These are phyloP conservation scores for Bombylius discolor DNA, from an alignment of 2,888 invertebrate species.

Conservation along the genomic window DNA sequence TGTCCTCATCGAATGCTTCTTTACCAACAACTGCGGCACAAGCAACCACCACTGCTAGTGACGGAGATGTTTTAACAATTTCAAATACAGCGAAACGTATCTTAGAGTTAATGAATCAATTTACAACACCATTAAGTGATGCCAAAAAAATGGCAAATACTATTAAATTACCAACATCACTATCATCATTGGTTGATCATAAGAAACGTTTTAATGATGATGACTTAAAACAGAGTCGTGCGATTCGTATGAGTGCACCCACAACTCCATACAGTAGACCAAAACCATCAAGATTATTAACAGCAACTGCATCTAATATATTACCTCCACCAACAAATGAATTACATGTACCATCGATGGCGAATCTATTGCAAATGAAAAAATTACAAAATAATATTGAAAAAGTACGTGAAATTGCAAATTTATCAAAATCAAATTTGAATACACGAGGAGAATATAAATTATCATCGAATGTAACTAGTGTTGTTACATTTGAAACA, in stretches of 20 bases:
- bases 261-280: constrained; percentile 24
- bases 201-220: constrained; percentile 22
- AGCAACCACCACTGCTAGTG: neutral
- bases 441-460: constrained; percentile 17
- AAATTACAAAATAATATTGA: constrained; percentile 45
- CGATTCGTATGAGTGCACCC: constrained; percentile 20
- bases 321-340: constrained; percentile 27
- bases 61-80: constrained; percentile 17
- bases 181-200: constrained; percentile 6
- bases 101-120: constrained; percentile 65
- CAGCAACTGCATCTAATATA: neutral
- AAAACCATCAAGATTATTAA: neutral
- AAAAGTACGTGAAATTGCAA: constrained; percentile 42
- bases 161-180: constrained; percentile 18
- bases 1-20: constrained; percentile 24
- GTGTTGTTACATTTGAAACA: no score
- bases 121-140: constrained; percentile 66
- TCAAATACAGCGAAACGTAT: constrained; percentile 60
- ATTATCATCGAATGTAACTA: constrained; percentile 11
- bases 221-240: constrained; percentile 21
- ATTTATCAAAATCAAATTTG: constrained; percentile 21
- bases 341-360: constrained; percentile 48
- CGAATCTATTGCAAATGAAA: constrained; percentile 49
- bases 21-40: constrained; percentile 1
- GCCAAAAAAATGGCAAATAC: constrained; percentile 58